A percentile compares a stretch with the other conserved stretches of the same genome.
phyloP scores from a whole-genome alignment of 2,797 vertebrate species.

The Chrysolophus pictus region DNA sequence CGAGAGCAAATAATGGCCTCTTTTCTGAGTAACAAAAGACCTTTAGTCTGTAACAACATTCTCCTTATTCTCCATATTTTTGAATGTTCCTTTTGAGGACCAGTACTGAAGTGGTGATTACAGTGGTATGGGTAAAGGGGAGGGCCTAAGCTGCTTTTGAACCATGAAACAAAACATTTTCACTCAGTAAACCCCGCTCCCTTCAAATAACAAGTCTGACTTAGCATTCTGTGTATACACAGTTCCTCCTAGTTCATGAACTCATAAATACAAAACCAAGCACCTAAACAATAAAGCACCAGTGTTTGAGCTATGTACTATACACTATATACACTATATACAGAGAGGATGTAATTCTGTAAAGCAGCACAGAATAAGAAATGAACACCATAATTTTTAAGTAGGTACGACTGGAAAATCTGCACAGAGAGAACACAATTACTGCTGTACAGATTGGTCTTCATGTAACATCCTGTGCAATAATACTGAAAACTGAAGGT shows the following conservation, averaged over 20 bases:
- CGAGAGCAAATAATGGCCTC: not conserved
- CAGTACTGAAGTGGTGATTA: not conserved
- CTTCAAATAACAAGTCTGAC: not conserved
- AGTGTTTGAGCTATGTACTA: not conserved
- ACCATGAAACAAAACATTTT: not conserved
- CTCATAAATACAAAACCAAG: not conserved
- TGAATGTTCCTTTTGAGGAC: not conserved
- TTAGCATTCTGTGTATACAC: not conserved
- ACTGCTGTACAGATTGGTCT: not conserved
- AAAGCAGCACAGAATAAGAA: not conserved
- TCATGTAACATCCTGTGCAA: rapidly evolving
- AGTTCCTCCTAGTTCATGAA: not conserved
- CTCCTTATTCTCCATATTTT: not conserved
- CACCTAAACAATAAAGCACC: not conserved
- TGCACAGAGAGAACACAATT: not conserved
- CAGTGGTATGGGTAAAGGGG: not conserved
- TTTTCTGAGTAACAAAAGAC: not conserved
- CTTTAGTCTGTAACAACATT: not conserved
- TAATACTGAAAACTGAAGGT: not conserved
- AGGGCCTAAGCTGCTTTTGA: not conserved
- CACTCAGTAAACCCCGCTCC: not conserved
- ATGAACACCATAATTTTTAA: not conserved
- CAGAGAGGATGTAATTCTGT: not conserved
- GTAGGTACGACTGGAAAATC: not conserved
- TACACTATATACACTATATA: rapidly evolving